Evolutionary conservation across 2,113 vertebrate genomes (phyloP), one percentile per base, ranked within the genome.

Genomic region (Semicossyphus pulcher): DNA sequence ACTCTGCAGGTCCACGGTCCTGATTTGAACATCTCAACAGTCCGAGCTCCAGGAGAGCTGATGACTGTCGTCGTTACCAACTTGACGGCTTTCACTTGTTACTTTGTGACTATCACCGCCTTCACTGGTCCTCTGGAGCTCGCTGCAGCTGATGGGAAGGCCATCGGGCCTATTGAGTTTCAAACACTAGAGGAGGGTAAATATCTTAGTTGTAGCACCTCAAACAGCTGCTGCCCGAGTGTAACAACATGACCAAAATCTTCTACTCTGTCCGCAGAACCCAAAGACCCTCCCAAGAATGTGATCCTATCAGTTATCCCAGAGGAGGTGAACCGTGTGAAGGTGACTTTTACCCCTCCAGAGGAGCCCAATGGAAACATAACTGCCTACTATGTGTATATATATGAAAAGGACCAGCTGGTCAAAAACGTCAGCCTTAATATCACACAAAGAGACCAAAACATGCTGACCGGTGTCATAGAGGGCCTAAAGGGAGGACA

Each of bases 271-370:
- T 82, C 23, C 34, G 89, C 77, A 99, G 98, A 94, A 44, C 97
- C 97, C 32, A 96, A 94, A 91, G 96, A 97, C 73, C 94, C 98
- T 87, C 98, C 97, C 58, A 96, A 95, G 86, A 98, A 99, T 14
- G 75, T 99, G 90, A 95, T 93, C 0, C 90, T 97, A 87, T 94
- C 94, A 71, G 93, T 95, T 85, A 94, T 97, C 76, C 96, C 95
- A 14, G 93, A 96, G 10, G 94, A 96, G 76, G 97, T 98, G 76
- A 97, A 95, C 37, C 94, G 93, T 54, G 95, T 99, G 79, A 94
- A 90, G 78, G 87, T 98, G 83, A 97, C 93, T 0, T 99, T 99
- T 72, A 93, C 94, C 72, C 96, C 98, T 0, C 97, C 97, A 25
- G 93, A 94, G 54, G 94, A 96, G 82, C 94, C 96, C 23, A 97